Evolutionary conservation across 2,888 invertebrate genomes (phyloP), one percentile per base, ranked within the genome.

Genomic region (Tinea semifulvella): DNA sequence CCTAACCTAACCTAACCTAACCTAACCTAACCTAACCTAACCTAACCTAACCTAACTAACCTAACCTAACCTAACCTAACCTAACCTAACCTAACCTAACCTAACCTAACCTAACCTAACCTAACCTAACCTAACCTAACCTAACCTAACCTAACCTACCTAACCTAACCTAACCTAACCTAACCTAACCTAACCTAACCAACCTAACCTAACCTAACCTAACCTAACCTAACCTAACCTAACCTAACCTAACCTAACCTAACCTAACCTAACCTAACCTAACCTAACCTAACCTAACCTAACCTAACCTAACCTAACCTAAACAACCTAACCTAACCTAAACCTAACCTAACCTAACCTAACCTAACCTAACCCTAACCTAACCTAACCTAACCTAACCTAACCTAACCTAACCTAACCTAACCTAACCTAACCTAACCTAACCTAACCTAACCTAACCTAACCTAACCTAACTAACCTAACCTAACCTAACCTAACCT

Each of bases 81-180:
- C 22, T 22, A 22, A 22, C 22, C 22, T 22, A n/a, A n/a, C 22
- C 22, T 22, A 38, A 45, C 45, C 45, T 45, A 45, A 45, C 45
- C 45, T 45, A 45, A 45, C 45, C 44, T 44, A 44, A 44, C 44
- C 44, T 44, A 44, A 44, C 31, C 13, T 42, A 28, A 31, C 14
- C 42, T 31, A 46, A 46, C 46, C 46, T 46, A 46, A 46, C 46
- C 46, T 42, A 46, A 46, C 46, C 46, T 46, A 45, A 45, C 46
- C 46, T 46, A 46, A 46, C 46, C 46, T 42, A 46, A 46, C 46
- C 46, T 46, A 46, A 46, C 46, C 46, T 46, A 46, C 46, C 46
- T 26, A 25, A 38, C 38, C 42, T 26, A 42, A 42, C 42, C 42
- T 42, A 42, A 42, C 42, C 42, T 26, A 42, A 42, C 42, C 42